Base-by-base conservation (phyloP, 2,888 invertebrate species). In the Unio delphinus region DNA sequence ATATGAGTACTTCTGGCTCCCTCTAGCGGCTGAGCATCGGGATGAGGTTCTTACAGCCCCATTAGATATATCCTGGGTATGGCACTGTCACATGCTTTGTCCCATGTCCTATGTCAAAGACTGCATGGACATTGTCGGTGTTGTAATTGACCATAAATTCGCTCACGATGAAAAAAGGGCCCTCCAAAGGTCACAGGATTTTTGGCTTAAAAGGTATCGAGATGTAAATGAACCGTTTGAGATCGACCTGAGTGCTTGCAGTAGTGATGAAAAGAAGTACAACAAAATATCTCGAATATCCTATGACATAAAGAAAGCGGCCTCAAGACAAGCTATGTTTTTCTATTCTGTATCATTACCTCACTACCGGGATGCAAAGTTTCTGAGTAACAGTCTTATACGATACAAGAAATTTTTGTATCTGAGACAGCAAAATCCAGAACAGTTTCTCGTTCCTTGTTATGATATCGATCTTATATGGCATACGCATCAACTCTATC, bases 401-500 rank as follows among this genome's bases (percentile, higher is more conserved):
- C 83, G 88, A 11, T 90, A 91, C 76, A 82, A 83, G 68, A 88
- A 88, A 78, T 91, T 90, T 78, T 79, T 91, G 34, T 79, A 86
- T 68, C 78, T 91, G 57, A 91, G 90, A 80, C 84, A 86, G 68
- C 83, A 82, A 6, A 85, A 90, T 73, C 84, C 88, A 4, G 86
- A 87, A 54, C 84, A 87, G 72, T 91, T 91, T 75, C 79, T 91
- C 26, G 91, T 91, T 34, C 91, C 91, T 1, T 91, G 90, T 79
- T 91, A 91, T 76, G 91, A 91, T 78, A 90, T 91, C 72, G 91
- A 91, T 73, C 80, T 91, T 54, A 84, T 90, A 26, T 91, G 91
- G 91, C 91, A 91, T 79, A 85, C 91, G 0, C 91, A 91, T 81
- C 91, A 91, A 80, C 85, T 91, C 15, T 81, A 86, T 65, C 88